Evolutionary conservation across 2,113 vertebrate genomes (phyloP).

Genomic region (Micronycteris hirsuta): DNA sequence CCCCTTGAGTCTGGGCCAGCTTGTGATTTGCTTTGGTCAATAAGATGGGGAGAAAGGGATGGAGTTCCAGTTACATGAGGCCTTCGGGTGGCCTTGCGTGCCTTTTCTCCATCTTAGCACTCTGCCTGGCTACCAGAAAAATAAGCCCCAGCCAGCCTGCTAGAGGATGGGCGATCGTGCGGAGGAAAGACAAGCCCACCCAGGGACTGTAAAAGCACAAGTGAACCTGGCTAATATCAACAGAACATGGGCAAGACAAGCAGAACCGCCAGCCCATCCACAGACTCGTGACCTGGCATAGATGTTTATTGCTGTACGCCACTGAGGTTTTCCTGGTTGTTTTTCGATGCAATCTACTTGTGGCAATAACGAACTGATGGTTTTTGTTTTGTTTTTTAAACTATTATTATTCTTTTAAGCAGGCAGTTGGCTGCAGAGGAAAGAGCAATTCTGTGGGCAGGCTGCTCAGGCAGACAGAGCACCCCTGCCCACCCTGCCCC

Average conservation of each 20-base stretch:
- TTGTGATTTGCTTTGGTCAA: background rate
- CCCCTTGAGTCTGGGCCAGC: background rate
- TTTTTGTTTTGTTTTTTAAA: background rate
- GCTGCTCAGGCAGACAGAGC: background rate
- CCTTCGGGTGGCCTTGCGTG: background rate
- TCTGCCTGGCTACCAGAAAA: background rate
- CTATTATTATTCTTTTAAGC: background rate
- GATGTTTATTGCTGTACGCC: background rate
- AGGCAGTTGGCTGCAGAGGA: background rate
- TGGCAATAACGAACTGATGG: background rate
- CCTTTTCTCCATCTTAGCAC: background rate
- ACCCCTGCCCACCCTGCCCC: no score
- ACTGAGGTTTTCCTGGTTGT: background rate
- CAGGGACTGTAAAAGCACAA: background rate
- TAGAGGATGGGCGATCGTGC: background rate
- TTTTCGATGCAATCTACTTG: background rate
- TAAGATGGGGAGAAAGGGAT: background rate
- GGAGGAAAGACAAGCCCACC: background rate
- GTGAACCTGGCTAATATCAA: background rate
- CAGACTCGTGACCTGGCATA: background rate
- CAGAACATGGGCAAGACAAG: background rate
- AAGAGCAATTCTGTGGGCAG: background rate
- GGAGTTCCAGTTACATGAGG: fast-evolving
- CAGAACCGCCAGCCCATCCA: background rate
- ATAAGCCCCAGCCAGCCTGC: background rate